Conservation (phyloP, 2,888 invertebrate species). For the Eilema depressum region DNA sequence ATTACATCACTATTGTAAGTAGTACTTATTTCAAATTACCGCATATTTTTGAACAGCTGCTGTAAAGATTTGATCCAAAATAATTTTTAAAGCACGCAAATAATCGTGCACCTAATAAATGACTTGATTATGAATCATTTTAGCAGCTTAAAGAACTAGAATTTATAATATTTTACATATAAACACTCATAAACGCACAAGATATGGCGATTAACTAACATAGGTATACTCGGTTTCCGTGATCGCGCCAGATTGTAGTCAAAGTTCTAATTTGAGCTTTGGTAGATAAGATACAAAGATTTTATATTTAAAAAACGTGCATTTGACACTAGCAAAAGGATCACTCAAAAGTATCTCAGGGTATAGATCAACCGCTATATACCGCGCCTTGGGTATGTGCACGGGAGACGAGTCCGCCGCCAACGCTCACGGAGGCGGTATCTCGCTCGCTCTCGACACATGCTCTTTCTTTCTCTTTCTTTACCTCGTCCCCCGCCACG, state of each 20-base stretch:
- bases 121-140: not conserved
- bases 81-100: constrained; percentile 24
- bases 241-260: constrained; percentile 26
- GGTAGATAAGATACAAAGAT: constrained; percentile 25
- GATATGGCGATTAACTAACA: constrained; percentile 22
- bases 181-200: constrained; percentile 26
- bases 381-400: no score
- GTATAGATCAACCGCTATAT: no score
- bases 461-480: no score
- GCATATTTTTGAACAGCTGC: not conserved
- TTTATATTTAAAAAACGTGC: constrained; percentile 19
- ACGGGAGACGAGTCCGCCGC: no score
- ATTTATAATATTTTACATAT: constrained; percentile 31
- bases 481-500: no score
- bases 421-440: no score
- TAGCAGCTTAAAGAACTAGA: constrained; percentile 22
- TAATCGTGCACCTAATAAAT: constrained; percentile 23
- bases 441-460: no score
- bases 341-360: no score
- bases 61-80: not conserved
- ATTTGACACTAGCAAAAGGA: not conserved
- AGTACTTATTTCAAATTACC: constrained; percentile 6
- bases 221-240: constrained; percentile 20
- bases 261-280: constrained; percentile 13
- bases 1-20: constrained; percentile 6